Evolutionary conservation across 2,113 vertebrate species (phyloP).

Genomic region (Gulo gulo): DNA sequence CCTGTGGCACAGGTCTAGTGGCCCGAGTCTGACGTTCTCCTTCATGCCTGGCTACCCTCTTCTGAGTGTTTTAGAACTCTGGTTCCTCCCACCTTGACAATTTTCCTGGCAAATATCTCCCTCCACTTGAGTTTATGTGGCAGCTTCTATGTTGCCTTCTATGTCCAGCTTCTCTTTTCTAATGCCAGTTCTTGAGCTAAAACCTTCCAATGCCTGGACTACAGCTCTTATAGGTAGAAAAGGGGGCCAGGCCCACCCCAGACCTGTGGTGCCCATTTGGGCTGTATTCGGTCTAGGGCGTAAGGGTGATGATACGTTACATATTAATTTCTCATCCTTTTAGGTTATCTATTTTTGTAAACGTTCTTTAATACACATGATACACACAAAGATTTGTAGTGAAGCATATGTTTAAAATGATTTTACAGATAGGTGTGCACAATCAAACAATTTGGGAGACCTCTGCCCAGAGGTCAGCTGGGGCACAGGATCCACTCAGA

Average conservation of each 20-base stretch:
- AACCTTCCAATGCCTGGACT: background rate
- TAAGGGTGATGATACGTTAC: background rate
- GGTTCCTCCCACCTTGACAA: background rate
- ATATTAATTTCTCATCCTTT: background rate
- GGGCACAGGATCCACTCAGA: too few species aligned
- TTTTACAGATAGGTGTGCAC: background rate
- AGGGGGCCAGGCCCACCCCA: background rate
- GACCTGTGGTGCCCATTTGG: background rate
- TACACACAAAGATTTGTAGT: background rate
- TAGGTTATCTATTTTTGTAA: background rate
- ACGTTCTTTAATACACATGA: background rate
- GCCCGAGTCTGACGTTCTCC: too few species aligned
- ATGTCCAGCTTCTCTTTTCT: background rate
- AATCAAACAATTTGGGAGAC: background rate
- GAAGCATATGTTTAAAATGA: background rate
- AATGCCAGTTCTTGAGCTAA: background rate
- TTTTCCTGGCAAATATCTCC: background rate
- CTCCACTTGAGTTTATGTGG: background rate
- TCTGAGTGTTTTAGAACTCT: background rate
- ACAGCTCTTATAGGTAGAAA: background rate
- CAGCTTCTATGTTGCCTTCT: background rate
- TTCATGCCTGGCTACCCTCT: accelerated
- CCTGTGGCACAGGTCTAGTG: background rate
- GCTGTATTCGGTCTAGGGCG: background rate
- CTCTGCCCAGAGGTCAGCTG: background rate